A percentile compares a stretch with the other conserved stretches of the same genome.
Conservation (phyloP, 2,888 invertebrate species). For the Crioceris asparagi region DNA sequence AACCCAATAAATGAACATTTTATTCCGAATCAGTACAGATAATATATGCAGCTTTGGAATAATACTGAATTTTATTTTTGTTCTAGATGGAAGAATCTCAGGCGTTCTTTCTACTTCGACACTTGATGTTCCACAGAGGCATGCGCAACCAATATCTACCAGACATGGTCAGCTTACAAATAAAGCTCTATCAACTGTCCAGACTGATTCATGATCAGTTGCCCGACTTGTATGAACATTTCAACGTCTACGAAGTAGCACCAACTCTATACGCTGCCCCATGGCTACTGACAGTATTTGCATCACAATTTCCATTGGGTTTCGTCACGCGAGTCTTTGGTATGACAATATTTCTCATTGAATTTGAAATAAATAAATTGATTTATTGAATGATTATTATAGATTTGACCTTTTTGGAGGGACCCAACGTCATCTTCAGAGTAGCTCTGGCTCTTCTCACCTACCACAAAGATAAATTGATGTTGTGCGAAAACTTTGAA, state of each 20-base stretch:
- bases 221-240: conserved; percentile 76
- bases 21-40: too few relatives aligned
- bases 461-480: conserved; percentile 72
- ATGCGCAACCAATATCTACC: conserved; percentile 84
- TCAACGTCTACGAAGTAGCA: conserved; percentile 80
- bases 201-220: conserved; percentile 80
- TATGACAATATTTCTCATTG: too few relatives aligned
- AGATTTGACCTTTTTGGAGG: conserved; percentile 86
- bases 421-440: conserved; percentile 81
- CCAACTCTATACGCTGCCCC: conserved; percentile 94
- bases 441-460: conserved; percentile 77
- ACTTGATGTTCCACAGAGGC: conserved; percentile 84
- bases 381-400: conserved; percentile 14
- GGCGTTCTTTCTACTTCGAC: conserved; percentile 77
- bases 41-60: neutral
- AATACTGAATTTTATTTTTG: conserved; percentile 2
- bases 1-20: too few relatives aligned
- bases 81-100: conserved; percentile 85
- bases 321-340: conserved; percentile 92
- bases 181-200: conserved; percentile 82
- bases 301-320: conserved; percentile 92
- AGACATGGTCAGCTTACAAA: conserved; percentile 89
- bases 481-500: conserved; percentile 83
- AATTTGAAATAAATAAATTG: too few relatives aligned
- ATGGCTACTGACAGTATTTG: conserved; percentile 92